Evolutionary conservation across 2,888 invertebrate species (phyloP).

Genomic region (Frankliniella intonsa): DNA sequence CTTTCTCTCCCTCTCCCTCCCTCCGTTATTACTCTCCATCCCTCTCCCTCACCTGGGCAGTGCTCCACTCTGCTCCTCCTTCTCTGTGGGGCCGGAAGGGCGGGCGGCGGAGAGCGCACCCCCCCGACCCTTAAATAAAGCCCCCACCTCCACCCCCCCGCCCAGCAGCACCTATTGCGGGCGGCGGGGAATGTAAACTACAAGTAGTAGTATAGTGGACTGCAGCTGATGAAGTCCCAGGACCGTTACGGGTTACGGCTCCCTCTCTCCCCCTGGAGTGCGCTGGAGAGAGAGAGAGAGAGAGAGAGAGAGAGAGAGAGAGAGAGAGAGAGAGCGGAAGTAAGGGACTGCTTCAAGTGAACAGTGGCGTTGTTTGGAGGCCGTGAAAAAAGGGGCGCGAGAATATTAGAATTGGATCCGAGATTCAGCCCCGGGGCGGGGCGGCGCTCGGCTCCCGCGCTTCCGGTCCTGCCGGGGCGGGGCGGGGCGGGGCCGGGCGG

Average conservation of each 20-base stretch:
- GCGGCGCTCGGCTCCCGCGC: background rate
- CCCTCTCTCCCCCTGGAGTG: background rate
- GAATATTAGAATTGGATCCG: constrained; percentile 7
- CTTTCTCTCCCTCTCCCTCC: no score
- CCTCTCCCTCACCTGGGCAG: no score
- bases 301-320: background rate
- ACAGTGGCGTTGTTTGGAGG: background rate
- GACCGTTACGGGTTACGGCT: background rate
- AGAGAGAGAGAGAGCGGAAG: background rate
- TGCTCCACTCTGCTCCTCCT: no score
- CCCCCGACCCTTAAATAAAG: background rate
- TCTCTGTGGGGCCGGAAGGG: no score
- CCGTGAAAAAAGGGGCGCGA: constrained; percentile 2
- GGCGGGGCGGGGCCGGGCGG: background rate
- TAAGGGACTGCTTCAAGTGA: background rate
- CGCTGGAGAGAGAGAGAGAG: background rate
- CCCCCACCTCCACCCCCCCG: background rate
- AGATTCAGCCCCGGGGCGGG: background rate
- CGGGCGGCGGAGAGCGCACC: no score
- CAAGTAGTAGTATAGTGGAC: background rate
- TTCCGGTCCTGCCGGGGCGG: background rate
- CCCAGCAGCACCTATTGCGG: background rate
- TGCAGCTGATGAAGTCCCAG: constrained; percentile 24
- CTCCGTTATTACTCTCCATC: no score
- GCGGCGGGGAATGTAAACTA: background rate